Evolutionary conservation across 1,140 invertebrate genomes (phyloP).

Genomic region (Aphelenchoides avenae): DNA sequence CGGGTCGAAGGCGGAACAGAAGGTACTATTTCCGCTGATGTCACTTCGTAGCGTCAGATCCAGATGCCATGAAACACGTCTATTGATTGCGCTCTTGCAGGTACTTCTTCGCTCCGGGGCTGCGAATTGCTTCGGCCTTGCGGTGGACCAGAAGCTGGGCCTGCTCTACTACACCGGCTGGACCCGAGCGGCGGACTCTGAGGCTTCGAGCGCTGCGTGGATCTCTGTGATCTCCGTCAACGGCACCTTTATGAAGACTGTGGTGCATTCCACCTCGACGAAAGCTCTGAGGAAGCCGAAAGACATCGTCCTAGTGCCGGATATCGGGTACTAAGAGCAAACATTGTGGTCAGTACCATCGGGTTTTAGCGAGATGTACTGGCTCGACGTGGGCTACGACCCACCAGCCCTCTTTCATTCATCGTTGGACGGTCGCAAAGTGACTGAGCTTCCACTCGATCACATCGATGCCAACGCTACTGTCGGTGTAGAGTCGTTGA

Average conservation of each 20-base stretch:
- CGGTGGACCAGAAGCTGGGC: conserved; percentile 8
- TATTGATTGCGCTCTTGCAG: too few species aligned
- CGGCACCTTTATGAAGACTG: conserved; percentile 5
- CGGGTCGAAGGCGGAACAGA: conserved; percentile 10
- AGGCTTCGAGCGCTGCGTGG: conserved; percentile 6
- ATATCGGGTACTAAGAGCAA: too few species aligned
- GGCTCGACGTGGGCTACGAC: conserved; percentile 16
- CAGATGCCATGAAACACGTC: too few species aligned
- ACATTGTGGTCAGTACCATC: too few species aligned
- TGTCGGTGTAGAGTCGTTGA: conserved; percentile 6
- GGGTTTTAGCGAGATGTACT: conserved; percentile 16
- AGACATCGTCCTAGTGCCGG: too few species aligned
- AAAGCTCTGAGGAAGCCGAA: conserved; percentile 9
- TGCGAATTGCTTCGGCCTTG: conserved; percentile 12
- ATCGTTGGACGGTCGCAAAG: conserved; percentile 14
- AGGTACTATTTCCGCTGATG: too few species aligned
- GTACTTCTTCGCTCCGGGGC: conserved; percentile 1
- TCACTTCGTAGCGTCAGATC: too few species aligned
- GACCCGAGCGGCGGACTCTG: background rate
- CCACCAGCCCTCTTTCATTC: conserved; percentile 8
- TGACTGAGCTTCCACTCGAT: conserved; percentile 14
- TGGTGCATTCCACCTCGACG: background rate
- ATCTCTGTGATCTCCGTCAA: conserved; percentile 9
- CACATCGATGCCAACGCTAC: conserved; percentile 2
- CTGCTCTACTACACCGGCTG: conserved; percentile 13